phyloP scores from a whole-genome alignment of 2,888 invertebrate species.

The Seira ritae region DNA sequence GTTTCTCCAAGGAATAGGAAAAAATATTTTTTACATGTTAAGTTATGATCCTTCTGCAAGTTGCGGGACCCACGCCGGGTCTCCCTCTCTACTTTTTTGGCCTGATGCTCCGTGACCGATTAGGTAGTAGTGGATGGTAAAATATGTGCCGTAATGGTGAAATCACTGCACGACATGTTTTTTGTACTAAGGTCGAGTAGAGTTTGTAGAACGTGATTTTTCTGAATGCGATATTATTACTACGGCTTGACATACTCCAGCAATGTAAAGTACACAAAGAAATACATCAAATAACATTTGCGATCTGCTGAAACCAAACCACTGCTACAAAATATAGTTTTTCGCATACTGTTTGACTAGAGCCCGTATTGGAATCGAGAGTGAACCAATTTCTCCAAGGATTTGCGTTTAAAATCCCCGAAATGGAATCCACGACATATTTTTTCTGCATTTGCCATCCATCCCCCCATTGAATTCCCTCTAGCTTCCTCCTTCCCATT shows the following conservation, averaged over 20 bases:
- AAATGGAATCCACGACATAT: not conserved
- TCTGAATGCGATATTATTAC: not conserved
- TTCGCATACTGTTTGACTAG: not conserved
- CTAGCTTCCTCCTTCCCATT: not conserved
- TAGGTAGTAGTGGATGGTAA: not conserved
- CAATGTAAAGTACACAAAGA: not conserved
- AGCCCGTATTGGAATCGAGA: not conserved
- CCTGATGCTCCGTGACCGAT: conserved; percentile 11
- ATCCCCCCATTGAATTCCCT: not conserved
- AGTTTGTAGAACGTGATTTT: conserved; percentile 16
- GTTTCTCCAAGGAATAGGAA: conserved; percentile 3
- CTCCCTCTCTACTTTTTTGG: too few relatives aligned
- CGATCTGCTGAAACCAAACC: too few relatives aligned
- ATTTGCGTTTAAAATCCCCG: not conserved
- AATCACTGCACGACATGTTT: not conserved
- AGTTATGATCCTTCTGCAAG: conserved; percentile 2
- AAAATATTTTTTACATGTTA: not conserved
- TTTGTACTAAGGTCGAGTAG: not conserved
- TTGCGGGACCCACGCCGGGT: not conserved
- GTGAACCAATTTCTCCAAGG: conserved; percentile 3
- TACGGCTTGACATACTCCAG: not conserved
- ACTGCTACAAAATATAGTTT: not conserved
- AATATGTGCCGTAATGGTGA: not conserved
- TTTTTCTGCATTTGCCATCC: not conserved
- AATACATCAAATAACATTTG: not conserved